A percentile compares a stretch with the other conserved stretches of the same genome.
phyloP scores from a whole-genome alignment of 1,140 invertebrate species.

The Calephelis virginiensis region DNA sequence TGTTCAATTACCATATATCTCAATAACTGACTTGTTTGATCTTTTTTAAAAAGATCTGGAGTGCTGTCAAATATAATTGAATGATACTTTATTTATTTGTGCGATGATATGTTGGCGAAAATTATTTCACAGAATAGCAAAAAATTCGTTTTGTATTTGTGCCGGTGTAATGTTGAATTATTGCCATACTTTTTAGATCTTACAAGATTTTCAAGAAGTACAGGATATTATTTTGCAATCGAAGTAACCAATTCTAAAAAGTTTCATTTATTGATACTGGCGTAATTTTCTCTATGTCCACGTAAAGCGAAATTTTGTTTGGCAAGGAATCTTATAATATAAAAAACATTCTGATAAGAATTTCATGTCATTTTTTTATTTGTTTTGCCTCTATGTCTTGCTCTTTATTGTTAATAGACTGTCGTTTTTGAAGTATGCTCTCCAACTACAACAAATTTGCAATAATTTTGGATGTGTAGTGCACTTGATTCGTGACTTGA shows the following conservation, averaged over 20 bases:
- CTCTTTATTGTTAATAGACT: neutral
- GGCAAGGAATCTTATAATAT: constrained; percentile 1
- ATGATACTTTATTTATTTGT: neutral
- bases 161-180: neutral
- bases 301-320: neutral
- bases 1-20: neutral
- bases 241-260: neutral
- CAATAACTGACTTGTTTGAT: too few species aligned
- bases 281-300: neutral
- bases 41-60: too few species aligned
- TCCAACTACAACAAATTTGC: constrained; percentile 5
- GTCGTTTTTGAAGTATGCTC: constrained; percentile 1
- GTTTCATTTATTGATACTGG: neutral
- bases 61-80: too few species aligned
- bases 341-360: neutral
- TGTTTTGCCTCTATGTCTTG: neutral
- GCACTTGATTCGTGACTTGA: constrained; percentile 7
- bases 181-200: neutral
- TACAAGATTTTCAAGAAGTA: neutral
- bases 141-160: neutral
- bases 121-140: neutral
- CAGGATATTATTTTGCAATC: neutral
- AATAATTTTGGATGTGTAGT: constrained; percentile 10
- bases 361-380: neutral
- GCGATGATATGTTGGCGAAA: neutral